Evolutionary conservation across 2,797 vertebrate genomes (phyloP).

Genomic region (Esox lucius): DNA sequence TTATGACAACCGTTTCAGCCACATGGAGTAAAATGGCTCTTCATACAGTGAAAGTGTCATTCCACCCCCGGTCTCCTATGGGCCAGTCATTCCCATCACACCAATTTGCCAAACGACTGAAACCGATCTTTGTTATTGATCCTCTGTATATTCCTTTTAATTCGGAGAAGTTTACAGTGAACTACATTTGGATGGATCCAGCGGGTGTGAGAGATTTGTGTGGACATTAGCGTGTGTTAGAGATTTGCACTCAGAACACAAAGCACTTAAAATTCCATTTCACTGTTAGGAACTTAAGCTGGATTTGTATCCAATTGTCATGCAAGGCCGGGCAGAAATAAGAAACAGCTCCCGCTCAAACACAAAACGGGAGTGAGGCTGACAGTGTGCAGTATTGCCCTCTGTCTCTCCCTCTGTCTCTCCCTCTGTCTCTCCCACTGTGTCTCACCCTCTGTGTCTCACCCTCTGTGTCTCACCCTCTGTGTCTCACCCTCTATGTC

Average conservation of each 20-base stretch:
- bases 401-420: constrained; percentile 16
- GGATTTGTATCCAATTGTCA: constrained; percentile 46
- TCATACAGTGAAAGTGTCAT: too few species aligned
- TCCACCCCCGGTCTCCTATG: background rate
- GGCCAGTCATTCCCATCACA: constrained; percentile 33
- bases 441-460: background rate
- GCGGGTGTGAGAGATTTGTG: constrained; percentile 43
- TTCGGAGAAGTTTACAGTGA: constrained; percentile 40
- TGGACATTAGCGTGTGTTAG: constrained; percentile 26
- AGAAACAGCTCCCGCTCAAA: constrained; percentile 30
- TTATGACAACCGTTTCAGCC: too few species aligned
- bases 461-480: background rate
- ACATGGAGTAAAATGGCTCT: too few species aligned
- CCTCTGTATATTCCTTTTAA: constrained; percentile 46
- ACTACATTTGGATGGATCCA: constrained; percentile 40
- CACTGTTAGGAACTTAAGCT: constrained; percentile 40
- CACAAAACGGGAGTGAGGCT: constrained; percentile 42
- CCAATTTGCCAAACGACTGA: constrained; percentile 14
- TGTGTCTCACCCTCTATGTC: background rate
- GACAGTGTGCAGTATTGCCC: constrained; percentile 20
- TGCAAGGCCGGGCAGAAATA: constrained; percentile 35
- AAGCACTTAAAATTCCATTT: constrained; percentile 52
- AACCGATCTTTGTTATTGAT: constrained; percentile 54
- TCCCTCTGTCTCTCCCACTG: constrained; percentile 7
- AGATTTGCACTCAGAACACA: constrained; percentile 44